Evolutionary conservation across 2,113 vertebrate genomes (phyloP).

Genomic region (Thunnus thynnus): DNA sequence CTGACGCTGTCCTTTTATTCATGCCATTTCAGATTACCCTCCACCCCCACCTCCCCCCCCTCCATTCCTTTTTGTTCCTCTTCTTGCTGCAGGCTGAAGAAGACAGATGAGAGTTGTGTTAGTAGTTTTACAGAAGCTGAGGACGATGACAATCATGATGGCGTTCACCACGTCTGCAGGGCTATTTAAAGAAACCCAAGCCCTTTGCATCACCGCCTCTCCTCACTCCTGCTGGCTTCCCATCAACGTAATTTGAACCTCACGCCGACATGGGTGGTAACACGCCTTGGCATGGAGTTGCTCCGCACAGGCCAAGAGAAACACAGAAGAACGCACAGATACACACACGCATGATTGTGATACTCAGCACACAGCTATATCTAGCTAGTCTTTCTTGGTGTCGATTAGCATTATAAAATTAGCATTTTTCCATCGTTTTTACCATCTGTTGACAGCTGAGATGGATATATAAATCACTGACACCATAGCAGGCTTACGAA

Average conservation of each 20-base stretch:
- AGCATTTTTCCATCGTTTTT: constrained; percentile 27
- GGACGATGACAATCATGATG: constrained; percentile 30
- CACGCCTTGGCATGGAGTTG: constrained; percentile 1
- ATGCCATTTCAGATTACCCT: constrained; percentile 11
- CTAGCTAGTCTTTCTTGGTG: neutral
- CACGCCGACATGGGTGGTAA: constrained; percentile 32
- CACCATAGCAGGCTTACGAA: constrained; percentile 11
- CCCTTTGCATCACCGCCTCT: constrained; percentile 35
- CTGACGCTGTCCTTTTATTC: constrained; percentile 46
- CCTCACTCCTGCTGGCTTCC: constrained; percentile 24
- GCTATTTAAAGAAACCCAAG: constrained; percentile 62
- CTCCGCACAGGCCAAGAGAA: constrained; percentile 47
- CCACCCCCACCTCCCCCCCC: neutral
- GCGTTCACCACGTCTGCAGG: constrained; percentile 23
- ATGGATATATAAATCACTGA: constrained; percentile 13
- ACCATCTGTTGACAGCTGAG: constrained; percentile 16
- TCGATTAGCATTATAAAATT: constrained; percentile 8
- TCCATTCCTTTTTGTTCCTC: constrained; percentile 16
- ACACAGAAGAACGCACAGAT: constrained; percentile 13
- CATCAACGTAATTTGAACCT: constrained; percentile 24
- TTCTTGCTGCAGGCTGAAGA: constrained; percentile 55
- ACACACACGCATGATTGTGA: neutral
- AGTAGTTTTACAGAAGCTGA: constrained; percentile 40
- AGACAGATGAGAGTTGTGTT: constrained; percentile 26
- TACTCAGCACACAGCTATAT: neutral